Conservation (phyloP, 2,113 vertebrate genomes). For the Brachirus orientalis region DNA sequence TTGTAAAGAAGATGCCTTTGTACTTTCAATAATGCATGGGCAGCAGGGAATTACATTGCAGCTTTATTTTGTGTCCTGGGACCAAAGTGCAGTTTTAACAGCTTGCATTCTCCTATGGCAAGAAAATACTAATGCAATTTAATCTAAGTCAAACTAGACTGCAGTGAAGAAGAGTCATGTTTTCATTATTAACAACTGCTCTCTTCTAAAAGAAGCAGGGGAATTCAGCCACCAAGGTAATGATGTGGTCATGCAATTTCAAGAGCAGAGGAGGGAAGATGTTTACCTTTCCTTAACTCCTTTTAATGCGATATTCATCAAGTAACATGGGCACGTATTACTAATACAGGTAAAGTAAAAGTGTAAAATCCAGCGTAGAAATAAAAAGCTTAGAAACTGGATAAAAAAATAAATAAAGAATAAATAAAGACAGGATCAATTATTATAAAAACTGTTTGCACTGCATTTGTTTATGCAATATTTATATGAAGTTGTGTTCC, state of each 20-base stretch:
- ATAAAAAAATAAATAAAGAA: conserved; percentile 5
- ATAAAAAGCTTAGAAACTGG: background rate
- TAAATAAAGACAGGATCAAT: conserved; percentile 16
- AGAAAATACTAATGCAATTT: conserved; percentile 77
- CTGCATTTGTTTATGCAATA: background rate
- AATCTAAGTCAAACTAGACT: conserved; percentile 53
- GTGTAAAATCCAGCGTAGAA: too few species aligned
- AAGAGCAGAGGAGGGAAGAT: conserved; percentile 20
- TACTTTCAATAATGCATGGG: conserved; percentile 78
- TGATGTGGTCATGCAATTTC: conserved; percentile 38
- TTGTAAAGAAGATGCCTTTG: conserved; percentile 76
- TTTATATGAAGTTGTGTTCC: background rate
- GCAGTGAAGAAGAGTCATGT: conserved; percentile 61
- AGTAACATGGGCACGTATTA: conserved; percentile 2
- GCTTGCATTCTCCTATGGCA: conserved; percentile 43
- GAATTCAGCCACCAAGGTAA: conserved; percentile 43
- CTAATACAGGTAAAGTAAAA: too few species aligned
- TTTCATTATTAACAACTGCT: conserved; percentile 65
- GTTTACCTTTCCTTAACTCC: conserved; percentile 9
- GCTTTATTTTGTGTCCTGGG: conserved; percentile 69
- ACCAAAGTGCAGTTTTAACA: conserved; percentile 70
- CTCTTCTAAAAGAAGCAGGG: conserved; percentile 45
- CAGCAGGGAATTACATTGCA: conserved; percentile 64
- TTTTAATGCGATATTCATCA: conserved; percentile 24
- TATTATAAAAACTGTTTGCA: background rate